Evolutionary conservation across 1,140 invertebrate genomes (phyloP).

Genomic region (Metopolophium dirhodum): DNA sequence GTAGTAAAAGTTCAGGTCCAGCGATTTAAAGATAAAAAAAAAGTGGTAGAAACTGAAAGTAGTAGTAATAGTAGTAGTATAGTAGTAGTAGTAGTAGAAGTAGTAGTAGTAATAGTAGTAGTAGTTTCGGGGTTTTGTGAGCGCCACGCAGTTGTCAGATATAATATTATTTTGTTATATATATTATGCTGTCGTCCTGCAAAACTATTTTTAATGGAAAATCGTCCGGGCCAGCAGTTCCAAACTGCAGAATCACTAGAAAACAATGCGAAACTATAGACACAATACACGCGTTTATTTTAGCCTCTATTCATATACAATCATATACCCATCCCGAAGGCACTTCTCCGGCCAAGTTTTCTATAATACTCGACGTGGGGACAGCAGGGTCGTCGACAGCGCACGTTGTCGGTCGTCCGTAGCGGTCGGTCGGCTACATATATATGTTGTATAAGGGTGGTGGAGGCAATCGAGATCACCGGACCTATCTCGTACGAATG

Average conservation of each 20-base stretch:
- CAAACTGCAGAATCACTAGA: not conserved
- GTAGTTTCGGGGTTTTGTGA: not conserved
- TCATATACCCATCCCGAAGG: not conserved
- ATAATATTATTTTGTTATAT: not conserved
- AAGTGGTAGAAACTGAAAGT: not conserved
- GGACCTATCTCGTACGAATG: not conserved
- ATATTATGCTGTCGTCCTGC: not conserved
- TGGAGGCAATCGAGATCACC: not conserved
- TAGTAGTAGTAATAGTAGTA: not conserved
- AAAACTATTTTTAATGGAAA: constrained; percentile 38
- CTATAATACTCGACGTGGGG: not conserved
- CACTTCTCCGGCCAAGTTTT: not conserved
- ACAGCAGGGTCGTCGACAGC: not conserved
- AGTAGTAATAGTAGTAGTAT: not conserved
- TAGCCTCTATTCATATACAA: not conserved
- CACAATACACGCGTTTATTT: not conserved
- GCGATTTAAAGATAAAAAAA: not conserved
- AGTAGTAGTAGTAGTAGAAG: not conserved
- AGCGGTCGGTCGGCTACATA: not conserved
- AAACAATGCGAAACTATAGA: constrained; percentile 7
- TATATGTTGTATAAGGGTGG: not conserved
- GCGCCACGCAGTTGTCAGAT: not conserved
- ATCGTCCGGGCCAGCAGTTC: constrained; percentile 27
- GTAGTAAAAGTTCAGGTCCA: not conserved
- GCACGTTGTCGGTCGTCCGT: not conserved